Conservation (phyloP, 2,797 vertebrate species). For the Borostomias antarcticus region DNA sequence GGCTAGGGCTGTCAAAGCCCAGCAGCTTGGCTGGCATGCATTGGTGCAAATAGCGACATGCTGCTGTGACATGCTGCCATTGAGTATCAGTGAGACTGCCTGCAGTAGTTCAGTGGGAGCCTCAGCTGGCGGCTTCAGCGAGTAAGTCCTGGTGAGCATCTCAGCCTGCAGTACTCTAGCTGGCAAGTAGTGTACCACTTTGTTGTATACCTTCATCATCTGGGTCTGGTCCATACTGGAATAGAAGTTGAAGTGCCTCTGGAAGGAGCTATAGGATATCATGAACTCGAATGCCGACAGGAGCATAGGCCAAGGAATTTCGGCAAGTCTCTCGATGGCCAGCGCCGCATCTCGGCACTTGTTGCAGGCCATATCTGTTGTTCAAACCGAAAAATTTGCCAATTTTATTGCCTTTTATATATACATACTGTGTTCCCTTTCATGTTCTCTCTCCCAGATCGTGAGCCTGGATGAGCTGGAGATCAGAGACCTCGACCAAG, state of each 20-base stretch:
- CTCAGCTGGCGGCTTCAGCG: too few species aligned
- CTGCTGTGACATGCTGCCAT: too few species aligned
- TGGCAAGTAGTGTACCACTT: not conserved
- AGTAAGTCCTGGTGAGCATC: not conserved
- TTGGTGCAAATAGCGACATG: too few species aligned
- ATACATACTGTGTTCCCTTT: too few species aligned
- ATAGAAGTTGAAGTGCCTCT: not conserved
- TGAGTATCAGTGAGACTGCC: too few species aligned
- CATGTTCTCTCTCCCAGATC: not conserved
- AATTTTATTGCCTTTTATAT: not conserved
- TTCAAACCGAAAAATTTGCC: not conserved
- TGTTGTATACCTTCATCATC: not conserved
- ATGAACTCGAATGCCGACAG: not conserved
- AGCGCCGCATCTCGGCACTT: not conserved
- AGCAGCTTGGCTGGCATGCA: too few species aligned
- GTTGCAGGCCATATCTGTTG: not conserved
- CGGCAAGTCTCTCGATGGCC: not conserved
- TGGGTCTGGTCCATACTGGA: not conserved
- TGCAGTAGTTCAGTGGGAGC: too few species aligned
- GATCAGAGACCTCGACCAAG: not conserved
- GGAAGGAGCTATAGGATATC: not conserved
- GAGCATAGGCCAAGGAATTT: not conserved
- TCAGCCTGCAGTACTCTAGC: not conserved
- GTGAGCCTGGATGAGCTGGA: conserved; percentile 3
- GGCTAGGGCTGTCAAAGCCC: too few species aligned